These are phyloP conservation scores for Tupiocoris notatus DNA, from an alignment of 2,888 invertebrate species.

Conservation along the genomic window DNA sequence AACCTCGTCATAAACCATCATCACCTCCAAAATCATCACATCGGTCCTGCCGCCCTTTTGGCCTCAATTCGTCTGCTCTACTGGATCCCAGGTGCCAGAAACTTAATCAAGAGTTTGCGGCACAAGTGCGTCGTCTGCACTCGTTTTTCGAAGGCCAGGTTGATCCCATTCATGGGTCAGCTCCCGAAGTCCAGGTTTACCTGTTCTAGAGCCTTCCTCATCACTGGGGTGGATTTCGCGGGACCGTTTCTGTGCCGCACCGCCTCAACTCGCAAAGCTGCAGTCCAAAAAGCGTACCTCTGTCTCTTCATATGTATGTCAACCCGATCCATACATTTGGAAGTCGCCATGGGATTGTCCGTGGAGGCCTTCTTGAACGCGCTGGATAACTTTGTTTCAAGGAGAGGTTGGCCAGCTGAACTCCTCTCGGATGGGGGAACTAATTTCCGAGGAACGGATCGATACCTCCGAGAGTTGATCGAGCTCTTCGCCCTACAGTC, in stretches of 20 bases:
- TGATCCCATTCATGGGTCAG: slow-evolving; percentile 39
- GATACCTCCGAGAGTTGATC: slow-evolving; percentile 21
- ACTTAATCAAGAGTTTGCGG: background rate
- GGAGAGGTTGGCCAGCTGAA: slow-evolving; percentile 50
- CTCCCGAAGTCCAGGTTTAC: slow-evolving; percentile 37
- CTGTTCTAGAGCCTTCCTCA: slow-evolving; percentile 30
- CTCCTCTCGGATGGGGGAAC: slow-evolving; percentile 52
- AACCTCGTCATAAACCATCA: slow-evolving; percentile 30
- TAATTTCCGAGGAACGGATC: slow-evolving; percentile 52
- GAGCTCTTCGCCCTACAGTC: background rate
- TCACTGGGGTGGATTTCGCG: slow-evolving; percentile 52
- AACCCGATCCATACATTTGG: slow-evolving; percentile 52
- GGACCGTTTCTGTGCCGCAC: slow-evolving; percentile 49
- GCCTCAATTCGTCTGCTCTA: slow-evolving; percentile 7
- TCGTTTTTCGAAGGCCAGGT: background rate
- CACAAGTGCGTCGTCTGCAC: slow-evolving; percentile 37
- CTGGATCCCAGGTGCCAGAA: slow-evolving; percentile 27
- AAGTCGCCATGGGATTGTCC: slow-evolving; percentile 51
- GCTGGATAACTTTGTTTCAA: slow-evolving; percentile 50
- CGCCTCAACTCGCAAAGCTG: slow-evolving; percentile 42
- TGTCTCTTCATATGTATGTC: slow-evolving; percentile 50
- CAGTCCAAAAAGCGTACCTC: slow-evolving; percentile 49
- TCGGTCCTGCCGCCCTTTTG: slow-evolving; percentile 31
- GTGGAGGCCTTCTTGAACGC: slow-evolving; percentile 52
- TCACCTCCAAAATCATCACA: slow-evolving; percentile 28